phyloP scores from a whole-genome alignment of 2,888 invertebrate genomes.

The Conomelus anceps region DNA sequence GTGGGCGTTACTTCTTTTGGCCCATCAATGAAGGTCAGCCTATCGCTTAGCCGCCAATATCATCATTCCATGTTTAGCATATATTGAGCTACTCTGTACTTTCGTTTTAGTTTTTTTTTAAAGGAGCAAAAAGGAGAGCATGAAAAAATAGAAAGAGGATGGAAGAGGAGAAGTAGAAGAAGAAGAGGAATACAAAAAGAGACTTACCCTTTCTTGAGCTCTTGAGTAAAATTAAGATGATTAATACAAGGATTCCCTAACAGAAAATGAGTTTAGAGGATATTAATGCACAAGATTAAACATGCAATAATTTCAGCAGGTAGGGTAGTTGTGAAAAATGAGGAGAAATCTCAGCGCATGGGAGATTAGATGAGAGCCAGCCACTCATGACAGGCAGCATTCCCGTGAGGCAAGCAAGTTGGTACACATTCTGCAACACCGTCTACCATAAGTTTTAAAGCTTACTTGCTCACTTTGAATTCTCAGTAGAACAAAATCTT shows the following conservation, averaged over 20 bases:
- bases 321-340: background rate
- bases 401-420: background rate
- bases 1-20: too few species aligned
- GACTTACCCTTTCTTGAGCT: background rate
- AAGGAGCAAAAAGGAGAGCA: too few species aligned
- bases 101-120: too few species aligned
- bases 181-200: too few species aligned
- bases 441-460: background rate
- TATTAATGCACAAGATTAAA: background rate
- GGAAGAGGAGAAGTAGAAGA: too few species aligned
- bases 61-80: too few species aligned
- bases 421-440: background rate
- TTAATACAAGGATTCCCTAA: background rate
- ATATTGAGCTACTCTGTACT: too few species aligned
- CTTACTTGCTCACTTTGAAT: background rate
- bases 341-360: background rate
- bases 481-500: background rate
- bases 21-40: too few species aligned
- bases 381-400: background rate
- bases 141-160: too few species aligned
- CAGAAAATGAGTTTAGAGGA: background rate
- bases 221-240: background rate
- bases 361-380: background rate
- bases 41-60: too few species aligned
- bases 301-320: background rate